Base-by-base conservation (phyloP, 2,797 vertebrate species). In the Phoeniculus purpureus region DNA sequence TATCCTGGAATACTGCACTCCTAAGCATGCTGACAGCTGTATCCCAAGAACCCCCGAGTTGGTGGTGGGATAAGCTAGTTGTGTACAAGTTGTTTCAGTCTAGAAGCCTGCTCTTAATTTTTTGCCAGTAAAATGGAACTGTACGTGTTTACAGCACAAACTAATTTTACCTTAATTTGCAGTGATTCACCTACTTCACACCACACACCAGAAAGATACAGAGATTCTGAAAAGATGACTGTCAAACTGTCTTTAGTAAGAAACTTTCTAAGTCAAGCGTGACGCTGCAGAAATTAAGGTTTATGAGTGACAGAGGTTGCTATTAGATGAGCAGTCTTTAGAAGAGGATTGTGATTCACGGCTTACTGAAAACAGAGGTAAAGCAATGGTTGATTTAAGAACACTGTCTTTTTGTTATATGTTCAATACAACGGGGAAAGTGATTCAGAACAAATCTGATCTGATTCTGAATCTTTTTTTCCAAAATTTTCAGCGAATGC, bases 261-360 rank as follows among this genome's bases (percentile, higher is more conserved):
- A 89, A 93, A 82, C 54, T 52, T 68, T 88, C 54, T 68, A 90
- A 80, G 75, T 88, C 52, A 95, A 89, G 68, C 82, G 92, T 85
- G 84, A 75, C 1, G 8, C 50, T 92, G 78, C 70, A 88, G 85
- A 86, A 91, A 81, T 51, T 91, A 81, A 90, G 75, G 51, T 81
- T 74, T 91, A 72, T 92, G 66, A 92, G 71, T 89, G 95, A 89
- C 80, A 90, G 73, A 85, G 64, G 78, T 92, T 85, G 70, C 76
- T 94, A 40, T 92, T 58, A 64, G 60, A 87, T 48, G 75, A 87
- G 37, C 25, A 94, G 79, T 75, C 77, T 92, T 93, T 82, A 80
- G 83, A 89, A 94, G 71, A 51, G 68, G 62, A 40, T 90, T 87
- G 67, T 64, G 47, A 67, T 93, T 94, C 48, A 77, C 52, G 89